phyloP scores from a whole-genome alignment of 1,140 invertebrate species.

The Caerostris extrusa region DNA sequence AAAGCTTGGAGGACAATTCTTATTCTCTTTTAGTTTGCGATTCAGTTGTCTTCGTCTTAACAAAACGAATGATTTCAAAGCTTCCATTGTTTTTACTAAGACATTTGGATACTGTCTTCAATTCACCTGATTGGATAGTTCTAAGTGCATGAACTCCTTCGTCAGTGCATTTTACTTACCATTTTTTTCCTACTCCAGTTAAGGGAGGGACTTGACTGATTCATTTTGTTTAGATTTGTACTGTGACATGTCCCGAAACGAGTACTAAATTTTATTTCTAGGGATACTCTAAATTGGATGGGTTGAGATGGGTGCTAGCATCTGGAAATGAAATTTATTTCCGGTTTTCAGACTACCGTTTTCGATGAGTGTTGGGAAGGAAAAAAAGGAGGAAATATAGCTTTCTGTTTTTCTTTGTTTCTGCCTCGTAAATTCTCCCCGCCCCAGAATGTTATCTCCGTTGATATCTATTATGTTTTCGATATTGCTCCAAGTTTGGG shows the following conservation, averaged over 20 bases:
- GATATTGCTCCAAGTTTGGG: neutral
- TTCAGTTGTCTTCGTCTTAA: neutral
- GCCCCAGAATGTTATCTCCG: neutral
- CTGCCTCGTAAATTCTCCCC: conserved; percentile 4
- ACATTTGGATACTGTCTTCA: conserved; percentile 1
- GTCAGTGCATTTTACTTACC: neutral
- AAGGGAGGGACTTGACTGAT: neutral
- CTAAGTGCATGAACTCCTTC: neutral
- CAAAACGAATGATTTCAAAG: neutral
- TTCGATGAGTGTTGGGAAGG: neutral
- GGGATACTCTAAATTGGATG: neutral
- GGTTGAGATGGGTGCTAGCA: neutral
- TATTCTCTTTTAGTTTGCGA: neutral
- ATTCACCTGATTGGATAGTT: conserved; percentile 43
- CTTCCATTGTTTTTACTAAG: neutral
- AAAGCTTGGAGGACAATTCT: neutral
- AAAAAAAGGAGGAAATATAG: neutral
- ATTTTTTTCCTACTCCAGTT: neutral
- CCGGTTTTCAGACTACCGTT: neutral
- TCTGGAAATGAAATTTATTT: conserved; percentile 48
- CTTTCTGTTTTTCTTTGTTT: neutral
- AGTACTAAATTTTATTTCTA: conserved; percentile 2
- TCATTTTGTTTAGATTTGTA: conserved; percentile 56
- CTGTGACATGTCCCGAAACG: neutral
- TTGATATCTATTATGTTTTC: neutral